Conservation (phyloP, 2,113 vertebrate species). For the Aptenodytes forsteri region DNA sequence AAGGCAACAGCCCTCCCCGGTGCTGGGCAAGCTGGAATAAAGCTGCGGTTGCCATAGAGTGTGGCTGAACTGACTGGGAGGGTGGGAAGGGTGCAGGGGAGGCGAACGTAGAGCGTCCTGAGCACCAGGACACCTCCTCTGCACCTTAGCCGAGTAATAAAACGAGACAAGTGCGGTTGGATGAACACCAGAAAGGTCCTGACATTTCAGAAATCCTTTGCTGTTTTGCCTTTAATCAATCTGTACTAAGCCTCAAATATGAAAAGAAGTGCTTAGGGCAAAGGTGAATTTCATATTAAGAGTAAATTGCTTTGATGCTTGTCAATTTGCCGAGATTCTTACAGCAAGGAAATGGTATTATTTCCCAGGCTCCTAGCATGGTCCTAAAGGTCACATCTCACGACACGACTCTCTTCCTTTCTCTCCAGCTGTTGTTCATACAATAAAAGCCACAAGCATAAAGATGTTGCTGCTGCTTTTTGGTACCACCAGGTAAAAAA, state of each 20-base stretch:
- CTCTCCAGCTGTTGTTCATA: not conserved
- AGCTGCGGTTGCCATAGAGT: not conserved
- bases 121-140: not conserved
- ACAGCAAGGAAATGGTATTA: slow-evolving; percentile 6
- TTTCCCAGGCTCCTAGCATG: not conserved
- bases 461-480: not conserved
- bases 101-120: fast-evolving
- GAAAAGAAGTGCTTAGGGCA: slow-evolving; percentile 59
- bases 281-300: slow-evolving; percentile 58
- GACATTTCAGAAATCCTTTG: slow-evolving; percentile 66
- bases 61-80: not conserved
- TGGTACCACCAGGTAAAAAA: not conserved
- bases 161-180: not conserved
- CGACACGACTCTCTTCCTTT: not conserved
- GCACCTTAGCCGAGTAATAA: not conserved
- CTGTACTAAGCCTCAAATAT: slow-evolving; percentile 53
- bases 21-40: not conserved
- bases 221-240: slow-evolving; percentile 61
- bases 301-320: slow-evolving; percentile 48
- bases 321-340: slow-evolving; percentile 25
- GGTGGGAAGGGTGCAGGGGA: not conserved
- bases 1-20: not conserved
- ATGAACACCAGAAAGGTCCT: slow-evolving; percentile 59
- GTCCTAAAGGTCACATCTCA: slow-evolving; percentile 31
- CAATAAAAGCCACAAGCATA: not conserved